Evolutionary conservation across 2,888 invertebrate genomes (phyloP), one percentile per base, ranked within the genome.

Genomic region (Drosophila mayaguana): DNA sequence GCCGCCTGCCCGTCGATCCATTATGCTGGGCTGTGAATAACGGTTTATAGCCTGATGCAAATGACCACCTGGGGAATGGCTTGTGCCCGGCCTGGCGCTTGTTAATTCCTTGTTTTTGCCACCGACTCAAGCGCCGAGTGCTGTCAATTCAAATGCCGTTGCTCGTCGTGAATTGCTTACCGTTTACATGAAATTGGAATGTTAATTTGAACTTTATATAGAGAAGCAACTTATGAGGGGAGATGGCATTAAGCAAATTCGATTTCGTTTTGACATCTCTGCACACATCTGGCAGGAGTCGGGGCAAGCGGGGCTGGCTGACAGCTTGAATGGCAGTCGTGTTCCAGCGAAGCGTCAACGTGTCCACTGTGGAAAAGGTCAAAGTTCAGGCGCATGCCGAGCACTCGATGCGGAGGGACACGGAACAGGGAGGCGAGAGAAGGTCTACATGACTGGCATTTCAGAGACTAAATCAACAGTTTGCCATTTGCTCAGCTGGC

Each of bases 381-480:
- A 89, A 80, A 84, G 85, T 81, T 81, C 68, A 84, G 77, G 72
- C 80, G 77, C 81, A 74, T 85, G 89, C 71, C 63, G 45, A 56
- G 38, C 55, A 2, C 48, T 50, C 18, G 18, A 20, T 34, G 61
- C 51, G 55, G 5, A 2, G 40, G 16, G 20, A 75, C 42, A 63
- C 46, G 60, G 55, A 48, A 43, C 54, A 16, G 42, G 70, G 40
- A 55, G 9, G 2, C n/a, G 42, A 72, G 40, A 55, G 9, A 6
- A 18, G 8, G 50, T 8, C 50, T 25, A 69, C 69, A 80, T 80
- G 81, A 81, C 81, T 76, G 81, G 68, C 83, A 83, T 80, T 74
- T 78, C 53, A 66, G 59, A 71, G 48, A 71, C 71, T 64, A 72
- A 77, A 84, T 89, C 84, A 89, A 87, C 89, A 89, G 89, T 77